Base-by-base conservation (phyloP, 2,113 vertebrate species). In the Apodemus sylvaticus region DNA sequence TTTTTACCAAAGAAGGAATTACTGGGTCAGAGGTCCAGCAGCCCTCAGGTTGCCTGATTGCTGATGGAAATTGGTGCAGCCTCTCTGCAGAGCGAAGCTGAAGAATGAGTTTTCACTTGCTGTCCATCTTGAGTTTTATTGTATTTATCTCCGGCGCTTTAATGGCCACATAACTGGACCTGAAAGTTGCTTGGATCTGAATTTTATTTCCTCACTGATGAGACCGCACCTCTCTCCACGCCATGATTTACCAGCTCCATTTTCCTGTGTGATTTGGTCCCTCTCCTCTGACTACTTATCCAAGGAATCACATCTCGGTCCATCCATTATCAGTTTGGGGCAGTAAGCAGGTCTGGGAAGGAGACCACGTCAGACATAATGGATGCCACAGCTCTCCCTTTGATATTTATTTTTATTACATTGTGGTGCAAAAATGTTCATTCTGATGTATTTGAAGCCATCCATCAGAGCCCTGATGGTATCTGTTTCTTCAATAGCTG, bases 381-480 rank as follows among this genome's bases (percentile, higher is more conserved):
- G 24, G 64, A 96, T 86, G 62, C 34, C 0, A 0, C 62, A 26
- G 39, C 64, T 95, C 74, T 91, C 73, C 81, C 92, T 96, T 83
- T 45, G 68, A 89, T 97, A 94, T 95, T 96, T 97, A 97, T 96
- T 97, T 95, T 96, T 97, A 96, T 97, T 95, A 96, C 82, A 42
- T 48, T 26, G 48, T 26, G 53, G 94, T 85, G 78, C 86, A 71
- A 89, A 91, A 89, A 74, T 83, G 81, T 97, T 94, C 95, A 31
- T 95, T 89, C 89, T 97, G 95, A 34, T 55, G 20, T 53, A 94
- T 95, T 90, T 91, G 93, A 96, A 60, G 77, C 86, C 78, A 95
- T 94, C 86, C 68, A 58, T 97, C 97, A 97, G 48, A n/a, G 34
- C 48, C 62, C 92, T 26, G 92, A 96, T 94, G 92, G 77, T 93